These are phyloP conservation scores for Meloe dianella DNA, from an alignment of 2,888 invertebrate genomes.

Conservation along the genomic window DNA sequence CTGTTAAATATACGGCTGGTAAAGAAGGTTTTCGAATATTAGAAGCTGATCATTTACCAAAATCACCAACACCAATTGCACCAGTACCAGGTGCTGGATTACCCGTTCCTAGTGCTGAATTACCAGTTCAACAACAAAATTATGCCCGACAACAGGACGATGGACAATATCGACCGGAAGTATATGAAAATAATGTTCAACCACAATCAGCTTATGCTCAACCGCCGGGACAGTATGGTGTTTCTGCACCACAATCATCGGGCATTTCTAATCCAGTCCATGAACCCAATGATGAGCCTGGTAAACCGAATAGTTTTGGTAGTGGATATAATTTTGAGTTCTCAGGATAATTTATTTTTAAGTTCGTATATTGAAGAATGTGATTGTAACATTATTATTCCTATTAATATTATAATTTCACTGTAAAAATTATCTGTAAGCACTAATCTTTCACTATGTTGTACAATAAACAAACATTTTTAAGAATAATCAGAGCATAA, in stretches of 20 bases:
- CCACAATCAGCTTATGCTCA: conserved; percentile 22
- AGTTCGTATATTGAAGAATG: conserved; percentile 1
- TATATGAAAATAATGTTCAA: conserved; percentile 42
- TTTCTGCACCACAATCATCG: conserved; percentile 28
- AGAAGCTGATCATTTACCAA: conserved; percentile 60
- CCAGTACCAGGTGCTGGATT: conserved; percentile 40
- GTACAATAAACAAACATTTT: not conserved
- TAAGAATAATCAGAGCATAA: too few relatives aligned
- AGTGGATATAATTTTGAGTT: conserved; percentile 70
- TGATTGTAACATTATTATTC: not conserved
- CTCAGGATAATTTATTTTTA: conserved; percentile 57
- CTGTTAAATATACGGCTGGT: conserved; percentile 64
- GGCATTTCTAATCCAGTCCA: conserved; percentile 37
- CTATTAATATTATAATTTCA: not conserved
- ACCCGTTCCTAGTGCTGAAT: conserved; percentile 32
- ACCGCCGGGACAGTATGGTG: conserved; percentile 20
- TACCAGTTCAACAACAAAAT: conserved; percentile 36
- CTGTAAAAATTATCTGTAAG: not conserved
- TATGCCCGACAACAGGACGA: conserved; percentile 43
- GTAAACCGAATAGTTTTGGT: conserved; percentile 66
- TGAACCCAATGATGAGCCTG: conserved; percentile 54
- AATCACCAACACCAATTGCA: conserved; percentile 48
- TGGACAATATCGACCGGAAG: conserved; percentile 50
- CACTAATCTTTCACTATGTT: not conserved
- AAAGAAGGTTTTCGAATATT: conserved; percentile 62